These are phyloP conservation scores for Acrobasis repandana DNA, from an alignment of 2,888 invertebrate genomes.

Conservation along the genomic window DNA sequence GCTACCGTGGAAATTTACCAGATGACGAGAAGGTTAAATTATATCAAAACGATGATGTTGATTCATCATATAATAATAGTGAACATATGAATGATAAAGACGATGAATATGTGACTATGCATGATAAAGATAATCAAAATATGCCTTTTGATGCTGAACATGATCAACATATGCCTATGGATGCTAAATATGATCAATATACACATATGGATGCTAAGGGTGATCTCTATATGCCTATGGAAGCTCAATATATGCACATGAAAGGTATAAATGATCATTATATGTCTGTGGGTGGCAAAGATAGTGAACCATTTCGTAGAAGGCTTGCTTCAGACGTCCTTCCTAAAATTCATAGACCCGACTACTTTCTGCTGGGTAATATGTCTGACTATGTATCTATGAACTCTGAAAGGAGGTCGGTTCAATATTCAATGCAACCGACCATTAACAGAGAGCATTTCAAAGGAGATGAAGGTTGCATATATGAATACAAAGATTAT, in stretches of 20 bases:
- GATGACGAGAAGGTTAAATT: constrained; percentile 49
- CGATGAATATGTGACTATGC: constrained; percentile 2
- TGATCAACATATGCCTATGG: constrained; percentile 17
- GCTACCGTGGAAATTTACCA: constrained; percentile 38
- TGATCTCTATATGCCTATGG: constrained; percentile 2
- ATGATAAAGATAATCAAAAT: not conserved
- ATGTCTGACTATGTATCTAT: constrained; percentile 26
- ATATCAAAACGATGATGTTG: constrained; percentile 22
- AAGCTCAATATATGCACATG: not conserved
- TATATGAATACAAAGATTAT: constrained; percentile 46
- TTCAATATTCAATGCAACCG: constrained; percentile 35
- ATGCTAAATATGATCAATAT: constrained; percentile 12
- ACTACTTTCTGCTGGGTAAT: constrained; percentile 6
- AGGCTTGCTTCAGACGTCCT: constrained; percentile 21
- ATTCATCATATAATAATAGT: constrained; percentile 1
- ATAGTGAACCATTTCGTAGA: constrained; percentile 22
- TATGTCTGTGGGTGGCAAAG: constrained; percentile 1
- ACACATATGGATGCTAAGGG: constrained; percentile 1
- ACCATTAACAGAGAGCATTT: constrained; percentile 44
- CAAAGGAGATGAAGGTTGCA: constrained; percentile 55
- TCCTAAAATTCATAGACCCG: constrained; percentile 14
- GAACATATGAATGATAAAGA: constrained; percentile 6
- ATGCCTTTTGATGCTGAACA: not conserved
- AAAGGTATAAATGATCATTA: constrained; percentile 19
- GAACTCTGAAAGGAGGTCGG: constrained; percentile 33